Evolutionary conservation across 2,888 invertebrate genomes (phyloP), one percentile per base, ranked within the genome.

Genomic region (Drosophila kanekoi): DNA sequence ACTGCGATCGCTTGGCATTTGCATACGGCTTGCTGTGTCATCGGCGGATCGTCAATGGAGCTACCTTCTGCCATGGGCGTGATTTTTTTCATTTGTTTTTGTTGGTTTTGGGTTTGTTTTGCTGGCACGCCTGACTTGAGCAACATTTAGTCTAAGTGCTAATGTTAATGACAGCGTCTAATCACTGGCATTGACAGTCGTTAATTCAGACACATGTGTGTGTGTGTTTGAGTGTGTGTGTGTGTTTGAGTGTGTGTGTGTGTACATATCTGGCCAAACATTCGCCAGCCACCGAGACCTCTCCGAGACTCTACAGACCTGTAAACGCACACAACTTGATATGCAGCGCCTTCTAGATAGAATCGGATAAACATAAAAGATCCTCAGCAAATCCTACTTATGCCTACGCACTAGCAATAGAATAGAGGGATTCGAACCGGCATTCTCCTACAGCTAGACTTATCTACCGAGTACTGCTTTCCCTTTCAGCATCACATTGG

Each of bases 1-100:
- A 54, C 51, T 47, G 52, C 58, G 59, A 59, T 78, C 59, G 38
- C 56, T 63, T 60, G 72, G 49, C 66, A 82, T 82, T 82, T 77
- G 76, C 80, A 72, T 72, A 41, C 16, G 8, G 10, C 20, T 33
- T 23, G 48, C 44, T 45, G 43, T 35, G n/a, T 41, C 51, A 49
- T 45, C 49, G 48, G 14, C 56, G 23, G 45, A 66, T 71, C 53
- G 60, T 58, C 49, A 67, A 61, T 71, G 71, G 45, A 67, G 61
- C 56, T 61, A 62, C 44, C 44, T 23, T 23, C 18, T 60, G 16
- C 28, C 44, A 68, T 60, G 68, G 72, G 72, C 61, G 61, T 67
- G 43, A 16, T 41, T n/a, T 18, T 37, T 38, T 23, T 33, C 2
- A 8, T 8, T 28, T n/a, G 14, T 37, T 48, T 37, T 33, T 18